Conservation (phyloP, 2,888 invertebrate genomes). For the Acheta domesticus region DNA sequence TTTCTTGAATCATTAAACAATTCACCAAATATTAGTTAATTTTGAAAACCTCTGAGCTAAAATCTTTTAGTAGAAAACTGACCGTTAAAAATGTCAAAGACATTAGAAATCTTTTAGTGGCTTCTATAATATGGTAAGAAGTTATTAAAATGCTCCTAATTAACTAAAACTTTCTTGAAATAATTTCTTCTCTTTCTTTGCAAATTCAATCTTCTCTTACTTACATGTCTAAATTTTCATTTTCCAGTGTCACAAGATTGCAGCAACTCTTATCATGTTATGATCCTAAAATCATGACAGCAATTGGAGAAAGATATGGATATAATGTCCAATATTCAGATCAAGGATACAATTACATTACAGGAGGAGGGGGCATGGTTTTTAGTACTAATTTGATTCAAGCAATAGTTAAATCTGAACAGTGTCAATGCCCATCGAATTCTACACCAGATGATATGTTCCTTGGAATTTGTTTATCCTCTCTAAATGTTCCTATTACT, state of each 20-base stretch:
- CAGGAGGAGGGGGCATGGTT: conserved; percentile 87
- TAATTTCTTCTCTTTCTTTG: background rate
- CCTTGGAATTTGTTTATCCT: conserved; percentile 72
- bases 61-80: no score
- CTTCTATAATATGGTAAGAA: no score
- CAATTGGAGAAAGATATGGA: conserved; percentile 87
- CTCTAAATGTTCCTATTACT: conserved; percentile 60
- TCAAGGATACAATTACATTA: conserved; percentile 84
- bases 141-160: no score
- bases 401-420: conserved; percentile 48
- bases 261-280: conserved; percentile 69
- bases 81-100: no score
- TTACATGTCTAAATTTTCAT: background rate
- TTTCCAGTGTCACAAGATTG: conserved; percentile 63
- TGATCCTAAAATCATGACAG: conserved; percentile 50
- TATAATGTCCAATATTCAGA: conserved; percentile 58
- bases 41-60: no score
- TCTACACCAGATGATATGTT: conserved; percentile 89
- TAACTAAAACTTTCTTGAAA: background rate
- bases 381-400: conserved; percentile 65
- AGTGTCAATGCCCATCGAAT: conserved; percentile 67
- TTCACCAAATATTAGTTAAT: no score
- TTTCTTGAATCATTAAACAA: no score
- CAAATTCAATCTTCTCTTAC: background rate
- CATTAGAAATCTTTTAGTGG: no score